Evolutionary conservation across 2,113 vertebrate genomes (phyloP), one percentile per base, ranked within the genome.

Genomic region (Dasyprocta punctata): DNA sequence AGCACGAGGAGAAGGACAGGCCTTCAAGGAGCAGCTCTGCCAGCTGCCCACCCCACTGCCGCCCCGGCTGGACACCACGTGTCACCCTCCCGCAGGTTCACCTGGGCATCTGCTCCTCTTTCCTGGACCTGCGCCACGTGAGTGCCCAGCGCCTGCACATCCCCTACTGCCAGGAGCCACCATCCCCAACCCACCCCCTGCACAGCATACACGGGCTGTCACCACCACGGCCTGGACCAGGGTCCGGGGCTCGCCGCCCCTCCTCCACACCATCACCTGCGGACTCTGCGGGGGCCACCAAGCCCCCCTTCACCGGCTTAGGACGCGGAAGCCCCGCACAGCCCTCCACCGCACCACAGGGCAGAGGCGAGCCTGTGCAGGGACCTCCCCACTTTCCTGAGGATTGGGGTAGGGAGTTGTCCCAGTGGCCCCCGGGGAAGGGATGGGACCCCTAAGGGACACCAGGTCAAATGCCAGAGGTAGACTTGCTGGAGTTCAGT

Each of bases 81-180:
- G 5, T 12, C 2, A 5, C 7, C 20, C 33, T 36, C 44, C 20
- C 0, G 11, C 87, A 99, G 99, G 99, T n/a, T n/a, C n/a, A 99
- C 92, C 98, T 99, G 85, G 99, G 99, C 96, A 99, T 99, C 93
- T 99, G 99, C 90, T 99, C 99, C 0, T 99, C 99, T 12, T 99
- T 99, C 97, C 97, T 99, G 98, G 99, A 99, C 96, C 99, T 99
- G 98, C 99, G 99, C 86, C 99, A 99, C 0, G 99, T 99, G 98
- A 52, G 9, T 52, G 9, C 49, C 49, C 49, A 99, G 99, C 26
- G 7, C 49, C 61, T 4, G 5, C 1, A 4, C 49, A 24, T 11
- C 47, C 44, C n/a, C 41, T 13, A 16, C 56, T 56, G 56, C 56
- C 56, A 56, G 56, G 56, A 56, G 56, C 56, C 56, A 56, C 14